phyloP scores from a whole-genome alignment of 2,797 vertebrate genomes.

The Intellagama lesueurii region DNA sequence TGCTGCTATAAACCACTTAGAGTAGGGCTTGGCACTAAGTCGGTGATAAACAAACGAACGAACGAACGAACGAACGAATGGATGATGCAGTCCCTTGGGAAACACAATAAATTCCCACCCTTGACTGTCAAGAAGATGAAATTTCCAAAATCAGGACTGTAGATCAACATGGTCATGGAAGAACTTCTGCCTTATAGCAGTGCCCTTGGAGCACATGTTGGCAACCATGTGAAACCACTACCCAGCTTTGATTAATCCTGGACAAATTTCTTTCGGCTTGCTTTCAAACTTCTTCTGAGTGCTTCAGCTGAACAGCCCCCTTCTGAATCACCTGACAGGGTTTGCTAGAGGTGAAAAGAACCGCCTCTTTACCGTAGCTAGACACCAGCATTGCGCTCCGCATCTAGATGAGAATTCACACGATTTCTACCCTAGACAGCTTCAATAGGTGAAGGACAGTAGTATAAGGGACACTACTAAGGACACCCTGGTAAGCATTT shows the following conservation, averaged over 20 bases:
- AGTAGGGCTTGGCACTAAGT: too few relatives aligned
- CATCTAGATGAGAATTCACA: not conserved
- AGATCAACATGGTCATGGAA: too few relatives aligned
- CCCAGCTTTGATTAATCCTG: not conserved
- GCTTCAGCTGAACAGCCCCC: not conserved
- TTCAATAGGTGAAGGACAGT: constrained; percentile 36
- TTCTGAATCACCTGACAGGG: too few relatives aligned
- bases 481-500: constrained; percentile 23
- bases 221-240: too few relatives aligned
- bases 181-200: too few relatives aligned
- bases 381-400: not conserved
- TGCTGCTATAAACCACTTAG: too few relatives aligned
- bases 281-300: not conserved
- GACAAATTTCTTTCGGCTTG: not conserved
- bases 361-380: not conserved
- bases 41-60: too few relatives aligned
- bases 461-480: too few relatives aligned
- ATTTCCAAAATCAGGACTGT: not conserved
- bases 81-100: not conserved
- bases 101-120: not conserved
- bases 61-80: too few relatives aligned
- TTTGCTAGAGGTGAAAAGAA: not conserved
- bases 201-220: too few relatives aligned
- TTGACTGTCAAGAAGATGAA: not conserved
- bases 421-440: constrained; percentile 15